phyloP scores from a whole-genome alignment of 2,113 vertebrate species.

The Elephas maximus region DNA sequence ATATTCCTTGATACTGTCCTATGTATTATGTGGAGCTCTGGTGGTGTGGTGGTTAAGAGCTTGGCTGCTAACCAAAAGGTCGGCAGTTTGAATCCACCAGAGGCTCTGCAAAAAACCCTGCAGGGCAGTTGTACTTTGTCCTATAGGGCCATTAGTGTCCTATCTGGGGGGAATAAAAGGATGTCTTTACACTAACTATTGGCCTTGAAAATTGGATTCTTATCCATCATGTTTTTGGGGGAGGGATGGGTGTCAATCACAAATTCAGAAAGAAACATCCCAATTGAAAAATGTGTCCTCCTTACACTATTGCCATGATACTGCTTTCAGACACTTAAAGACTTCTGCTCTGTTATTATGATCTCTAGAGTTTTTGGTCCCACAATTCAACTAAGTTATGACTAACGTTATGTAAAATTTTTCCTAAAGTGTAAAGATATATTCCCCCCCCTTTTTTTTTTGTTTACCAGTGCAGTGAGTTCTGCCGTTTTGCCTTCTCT shows the following conservation, averaged over 20 bases:
- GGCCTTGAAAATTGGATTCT: conserved; percentile 17
- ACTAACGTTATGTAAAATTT: neutral
- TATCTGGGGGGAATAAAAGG: neutral
- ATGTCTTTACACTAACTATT: neutral
- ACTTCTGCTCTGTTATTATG: neutral
- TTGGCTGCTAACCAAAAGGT: no score
- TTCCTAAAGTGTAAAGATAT: neutral
- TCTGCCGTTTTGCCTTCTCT: conserved; percentile 92
- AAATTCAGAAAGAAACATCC: neutral
- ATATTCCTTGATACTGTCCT: neutral
- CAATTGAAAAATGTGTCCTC: neutral
- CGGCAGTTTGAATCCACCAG: no score
- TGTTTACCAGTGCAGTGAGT: conserved; percentile 92
- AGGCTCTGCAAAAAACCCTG: no score
- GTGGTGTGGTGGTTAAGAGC: no score
- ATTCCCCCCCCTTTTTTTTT: neutral
- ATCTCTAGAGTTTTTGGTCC: neutral
- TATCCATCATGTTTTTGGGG: neutral
- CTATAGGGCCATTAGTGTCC: neutral
- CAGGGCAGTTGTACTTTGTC: no score
- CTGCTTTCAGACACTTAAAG: neutral
- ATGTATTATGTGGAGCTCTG: neutral
- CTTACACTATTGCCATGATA: neutral
- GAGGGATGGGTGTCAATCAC: neutral
- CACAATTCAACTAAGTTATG: neutral